These are phyloP conservation scores for Hyperopisus bebe DNA, from an alignment of 2,113 vertebrate genomes.

Conservation along the genomic window DNA sequence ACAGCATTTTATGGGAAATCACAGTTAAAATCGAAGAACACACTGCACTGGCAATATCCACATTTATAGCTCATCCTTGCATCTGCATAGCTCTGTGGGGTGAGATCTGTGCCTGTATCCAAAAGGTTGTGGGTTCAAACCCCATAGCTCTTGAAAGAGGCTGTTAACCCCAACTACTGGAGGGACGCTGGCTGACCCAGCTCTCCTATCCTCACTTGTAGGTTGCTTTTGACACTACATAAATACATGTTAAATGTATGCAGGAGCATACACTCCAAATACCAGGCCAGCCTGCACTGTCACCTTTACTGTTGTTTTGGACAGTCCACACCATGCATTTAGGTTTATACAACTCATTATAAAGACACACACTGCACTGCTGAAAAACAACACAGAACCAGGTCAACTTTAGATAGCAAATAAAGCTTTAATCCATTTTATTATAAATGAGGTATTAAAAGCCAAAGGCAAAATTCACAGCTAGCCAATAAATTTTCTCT, in stretches of 20 bases:
- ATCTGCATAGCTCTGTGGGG: neutral
- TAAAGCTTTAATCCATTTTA: conserved; percentile 18
- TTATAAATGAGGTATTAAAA: conserved; percentile 20
- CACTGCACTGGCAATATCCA: neutral
- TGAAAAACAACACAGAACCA: neutral
- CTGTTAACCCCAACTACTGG: neutral
- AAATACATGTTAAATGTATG: neutral
- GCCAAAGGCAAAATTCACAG: conserved; percentile 16
- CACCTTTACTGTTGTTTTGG: neutral
- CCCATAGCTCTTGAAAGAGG: neutral
- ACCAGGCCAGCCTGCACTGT: neutral
- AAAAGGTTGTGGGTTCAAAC: neutral
- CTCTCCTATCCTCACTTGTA: neutral
- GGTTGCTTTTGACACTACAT: neutral
- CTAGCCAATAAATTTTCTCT: conserved; percentile 16
- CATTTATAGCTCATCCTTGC: neutral
- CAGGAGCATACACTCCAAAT: neutral
- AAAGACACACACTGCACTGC: neutral
- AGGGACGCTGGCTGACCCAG: neutral
- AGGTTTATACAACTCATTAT: neutral
- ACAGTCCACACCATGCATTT: neutral
- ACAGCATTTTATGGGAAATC: neutral
- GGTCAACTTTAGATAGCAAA: neutral
- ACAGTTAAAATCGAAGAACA: neutral
- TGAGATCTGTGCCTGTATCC: neutral